These are phyloP conservation scores for Vireo griseus DNA, from an alignment of 2,797 vertebrate genomes.

Conservation along the genomic window DNA sequence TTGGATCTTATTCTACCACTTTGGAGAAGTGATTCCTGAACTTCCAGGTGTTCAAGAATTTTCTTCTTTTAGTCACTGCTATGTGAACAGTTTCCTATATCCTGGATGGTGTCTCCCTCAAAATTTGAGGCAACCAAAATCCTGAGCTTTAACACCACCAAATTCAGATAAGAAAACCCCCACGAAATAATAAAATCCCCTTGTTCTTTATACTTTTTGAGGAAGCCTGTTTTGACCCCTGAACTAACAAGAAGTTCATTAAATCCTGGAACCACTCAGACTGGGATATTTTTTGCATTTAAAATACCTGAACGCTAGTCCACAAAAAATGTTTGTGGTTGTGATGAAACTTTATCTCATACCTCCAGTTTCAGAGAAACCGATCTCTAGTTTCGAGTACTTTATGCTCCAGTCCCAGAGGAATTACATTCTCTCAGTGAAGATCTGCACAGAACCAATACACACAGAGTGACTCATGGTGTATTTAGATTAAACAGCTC, in stretches of 20 bases:
- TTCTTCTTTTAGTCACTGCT: neutral
- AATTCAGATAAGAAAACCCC: neutral
- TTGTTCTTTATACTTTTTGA: neutral
- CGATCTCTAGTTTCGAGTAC: neutral
- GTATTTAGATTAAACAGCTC: neutral
- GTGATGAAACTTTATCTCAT: neutral
- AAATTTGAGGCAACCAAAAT: neutral
- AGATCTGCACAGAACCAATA: neutral
- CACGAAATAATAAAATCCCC: neutral
- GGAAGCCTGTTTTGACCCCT: neutral
- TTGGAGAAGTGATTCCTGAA: neutral
- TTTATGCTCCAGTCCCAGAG: fast-evolving
- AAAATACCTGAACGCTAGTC: fast-evolving
- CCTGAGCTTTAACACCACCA: neutral
- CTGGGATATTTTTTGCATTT: neutral
- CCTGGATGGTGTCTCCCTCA: neutral
- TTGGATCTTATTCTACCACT: neutral
- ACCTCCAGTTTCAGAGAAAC: slow-evolving; percentile 1
- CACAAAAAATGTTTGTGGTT: neutral
- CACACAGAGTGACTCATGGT: neutral
- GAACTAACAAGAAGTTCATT: neutral
- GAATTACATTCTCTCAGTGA: neutral
- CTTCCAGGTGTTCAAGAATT: neutral
- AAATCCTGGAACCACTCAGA: neutral
- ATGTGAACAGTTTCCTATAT: neutral